Evolutionary conservation across 1,140 invertebrate species (phyloP).

Genomic region (Philaenus spumarius): DNA sequence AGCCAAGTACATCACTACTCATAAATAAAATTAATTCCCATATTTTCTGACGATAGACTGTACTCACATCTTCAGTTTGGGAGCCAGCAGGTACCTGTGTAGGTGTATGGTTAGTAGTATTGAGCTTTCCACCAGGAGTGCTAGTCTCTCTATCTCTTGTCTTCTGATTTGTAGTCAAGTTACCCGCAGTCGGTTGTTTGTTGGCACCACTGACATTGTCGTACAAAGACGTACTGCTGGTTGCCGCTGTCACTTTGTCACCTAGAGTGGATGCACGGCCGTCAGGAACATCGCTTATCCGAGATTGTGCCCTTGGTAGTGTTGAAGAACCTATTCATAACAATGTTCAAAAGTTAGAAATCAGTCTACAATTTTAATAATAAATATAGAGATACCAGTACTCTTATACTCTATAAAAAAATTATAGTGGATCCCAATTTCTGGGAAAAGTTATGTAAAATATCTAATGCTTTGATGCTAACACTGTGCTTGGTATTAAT

Average conservation of each 20-base stretch:
- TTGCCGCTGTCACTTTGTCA: conserved; percentile 72
- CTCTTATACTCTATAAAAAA: no score
- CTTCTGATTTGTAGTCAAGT: conserved; percentile 28
- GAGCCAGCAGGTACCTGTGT: conserved; percentile 28
- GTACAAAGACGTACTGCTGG: conserved; percentile 82
- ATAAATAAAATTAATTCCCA: no score
- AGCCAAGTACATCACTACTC: neutral
- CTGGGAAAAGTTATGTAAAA: no score
- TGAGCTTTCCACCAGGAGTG: conserved; percentile 34
- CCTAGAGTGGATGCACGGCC: conserved; percentile 38
- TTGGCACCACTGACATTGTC: conserved; percentile 64
- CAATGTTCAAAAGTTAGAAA: no score
- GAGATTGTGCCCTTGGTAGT: conserved; percentile 66
- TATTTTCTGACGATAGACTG: no score
- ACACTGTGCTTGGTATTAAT: no score
- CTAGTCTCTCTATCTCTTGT: conserved; percentile 41
- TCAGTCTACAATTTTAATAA: no score
- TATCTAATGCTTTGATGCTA: no score
- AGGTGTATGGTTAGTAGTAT: conserved; percentile 17
- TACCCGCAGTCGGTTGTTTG: conserved; percentile 37
- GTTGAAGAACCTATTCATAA: conserved; percentile 78
- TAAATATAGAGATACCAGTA: no score
- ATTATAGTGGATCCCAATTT: no score
- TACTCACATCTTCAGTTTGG: conserved; percentile 32
- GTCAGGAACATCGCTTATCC: conserved; percentile 59